These are phyloP conservation scores for Mactromeris polynyma DNA, from an alignment of 2,888 invertebrate species.

Conservation along the genomic window DNA sequence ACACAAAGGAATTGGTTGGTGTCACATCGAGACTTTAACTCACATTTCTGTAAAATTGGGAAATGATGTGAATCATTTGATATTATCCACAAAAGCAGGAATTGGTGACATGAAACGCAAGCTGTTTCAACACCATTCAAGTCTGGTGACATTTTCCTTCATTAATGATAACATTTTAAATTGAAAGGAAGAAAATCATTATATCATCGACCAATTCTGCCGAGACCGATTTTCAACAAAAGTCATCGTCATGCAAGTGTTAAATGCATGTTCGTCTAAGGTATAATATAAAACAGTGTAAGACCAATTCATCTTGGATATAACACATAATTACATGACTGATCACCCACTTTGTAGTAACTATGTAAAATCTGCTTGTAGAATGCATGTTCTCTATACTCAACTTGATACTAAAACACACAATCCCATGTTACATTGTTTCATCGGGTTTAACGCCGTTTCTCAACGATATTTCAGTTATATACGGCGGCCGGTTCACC, in stretches of 20 bases:
- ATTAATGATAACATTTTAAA: conserved; percentile 9
- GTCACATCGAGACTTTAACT: neutral
- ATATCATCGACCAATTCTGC: neutral
- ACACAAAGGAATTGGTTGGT: neutral
- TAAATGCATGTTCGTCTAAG: neutral
- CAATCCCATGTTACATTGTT: too few relatives aligned
- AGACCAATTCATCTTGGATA: too few relatives aligned
- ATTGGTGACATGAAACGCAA: neutral
- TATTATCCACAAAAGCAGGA: neutral
- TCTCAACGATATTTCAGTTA: too few relatives aligned
- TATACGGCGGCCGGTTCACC: too few relatives aligned
- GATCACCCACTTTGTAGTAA: too few relatives aligned
- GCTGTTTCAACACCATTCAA: neutral
- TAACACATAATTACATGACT: too few relatives aligned
- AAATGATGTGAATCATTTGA: conserved; percentile 2
- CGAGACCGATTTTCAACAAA: neutral
- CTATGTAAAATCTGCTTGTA: too few relatives aligned
- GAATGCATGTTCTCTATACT: too few relatives aligned
- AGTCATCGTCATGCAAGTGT: neutral
- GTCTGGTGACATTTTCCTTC: conserved; percentile 10
- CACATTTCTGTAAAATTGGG: neutral
- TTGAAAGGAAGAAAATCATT: conserved; percentile 5
- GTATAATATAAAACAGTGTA: too few relatives aligned
- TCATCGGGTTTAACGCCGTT: too few relatives aligned
- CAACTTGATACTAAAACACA: too few relatives aligned